Base-by-base conservation (phyloP, 2,888 invertebrate species). In the Lordiphosa andalusiaca region DNA sequence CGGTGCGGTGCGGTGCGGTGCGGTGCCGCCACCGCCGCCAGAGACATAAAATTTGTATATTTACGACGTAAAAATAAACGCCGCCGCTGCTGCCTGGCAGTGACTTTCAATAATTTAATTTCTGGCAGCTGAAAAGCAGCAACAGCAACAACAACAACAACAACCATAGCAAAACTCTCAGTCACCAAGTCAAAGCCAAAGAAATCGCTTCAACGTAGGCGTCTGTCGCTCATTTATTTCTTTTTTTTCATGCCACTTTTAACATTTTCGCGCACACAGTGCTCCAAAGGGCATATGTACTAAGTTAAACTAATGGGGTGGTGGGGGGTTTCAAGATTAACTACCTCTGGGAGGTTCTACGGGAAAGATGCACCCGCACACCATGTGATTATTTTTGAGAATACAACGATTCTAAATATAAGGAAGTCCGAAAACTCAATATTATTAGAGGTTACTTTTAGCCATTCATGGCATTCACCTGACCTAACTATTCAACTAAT, bases 31-130 rank as follows among this genome's bases (percentile, higher is more conserved):
- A 2, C 16, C 16, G 16, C 16, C 16, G 16, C 57, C 48, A 53
- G 63, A 72, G 59, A 70, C 60, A 82, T 74, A 63, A 65, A 78
- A 84, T 78, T 84, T 78, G 72, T 75, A 75, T 84, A 84, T 80
- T 80, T 84, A 82, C 83, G 84, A 82, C 85, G 83, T 82, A 77
- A 78, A 84, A 82, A 84, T 84, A 77, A 77, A 77, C 67, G 71
- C 59, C 59, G 12, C 46, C 13, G 36, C 41, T 30, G 13, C 21
- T 44, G 36, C 55, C 68, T 75, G 73, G 67, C 81, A 80, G 61
- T 73, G 77, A 84, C 77, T 77, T 83, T 77, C 77, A 77, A 77
- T 81, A 77, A 77, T 84, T 84, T 76, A 62, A 84, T 77, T 77
- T 77, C 77, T 71, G 76, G 69, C 80, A 71, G 41, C 54, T 54